Percentiles rank a stretch among this genome's conserved stretches.
Conservation (phyloP, 2,888 invertebrate genomes). For the Pandemis heparana region DNA sequence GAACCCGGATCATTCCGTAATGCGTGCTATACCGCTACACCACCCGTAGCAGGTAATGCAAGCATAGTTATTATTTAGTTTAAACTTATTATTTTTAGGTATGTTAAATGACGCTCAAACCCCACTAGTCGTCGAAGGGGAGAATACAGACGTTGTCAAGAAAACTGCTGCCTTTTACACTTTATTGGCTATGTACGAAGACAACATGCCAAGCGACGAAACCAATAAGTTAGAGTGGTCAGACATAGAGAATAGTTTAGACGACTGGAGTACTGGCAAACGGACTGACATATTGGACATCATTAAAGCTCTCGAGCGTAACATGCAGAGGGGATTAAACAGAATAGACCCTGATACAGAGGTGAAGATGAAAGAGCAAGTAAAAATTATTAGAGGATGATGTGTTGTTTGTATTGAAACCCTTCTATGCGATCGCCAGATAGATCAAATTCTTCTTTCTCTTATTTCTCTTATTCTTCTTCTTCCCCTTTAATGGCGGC, state of each 20-base stretch:
- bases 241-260: constrained; percentile 48
- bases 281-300: constrained; percentile 48
- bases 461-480: too few relatives aligned
- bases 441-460: too few relatives aligned
- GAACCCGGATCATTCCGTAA: too few relatives aligned
- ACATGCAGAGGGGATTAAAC: constrained; percentile 34
- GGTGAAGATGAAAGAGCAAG: constrained; percentile 1
- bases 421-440: not conserved
- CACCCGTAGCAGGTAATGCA: too few relatives aligned
- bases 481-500: too few relatives aligned
- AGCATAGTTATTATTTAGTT: too few relatives aligned
- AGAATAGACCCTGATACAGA: constrained; percentile 21
- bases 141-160: constrained; percentile 8
- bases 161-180: constrained; percentile 18
- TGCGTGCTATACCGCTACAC: too few relatives aligned
- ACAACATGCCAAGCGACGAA: constrained; percentile 48
- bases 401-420: not conserved
- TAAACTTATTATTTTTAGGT: constrained; percentile 43
- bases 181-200: constrained; percentile 46
- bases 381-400: constrained; percentile 1
- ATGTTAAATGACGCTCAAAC: not conserved
- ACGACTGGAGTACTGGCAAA: constrained; percentile 49
- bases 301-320: constrained; percentile 42
- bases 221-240: constrained; percentile 50
- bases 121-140: constrained; percentile 30